Evolutionary conservation across 2,888 invertebrate genomes (phyloP).

Genomic region (Labia minor): DNA sequence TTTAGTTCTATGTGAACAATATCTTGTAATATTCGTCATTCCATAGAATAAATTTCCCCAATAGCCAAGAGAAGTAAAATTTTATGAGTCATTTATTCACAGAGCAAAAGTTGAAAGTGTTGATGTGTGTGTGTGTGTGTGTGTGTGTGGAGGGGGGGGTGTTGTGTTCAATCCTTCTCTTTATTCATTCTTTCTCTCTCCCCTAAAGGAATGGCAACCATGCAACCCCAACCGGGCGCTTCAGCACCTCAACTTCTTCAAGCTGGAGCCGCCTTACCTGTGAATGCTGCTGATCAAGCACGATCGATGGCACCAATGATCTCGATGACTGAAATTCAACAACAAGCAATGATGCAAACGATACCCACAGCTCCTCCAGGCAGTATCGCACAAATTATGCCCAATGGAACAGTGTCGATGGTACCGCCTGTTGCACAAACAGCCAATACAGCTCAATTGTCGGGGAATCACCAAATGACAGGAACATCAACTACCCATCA

Average conservation of each 20-base stretch:
- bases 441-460: conserved; percentile 40
- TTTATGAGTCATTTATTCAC: too few species aligned
- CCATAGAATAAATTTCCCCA: too few species aligned
- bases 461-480: conserved; percentile 32
- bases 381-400: neutral
- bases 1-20: too few species aligned
- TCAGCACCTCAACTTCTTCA: neutral
- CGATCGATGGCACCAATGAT: neutral
- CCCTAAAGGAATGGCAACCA: conserved; percentile 3
- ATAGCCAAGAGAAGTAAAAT: too few species aligned
- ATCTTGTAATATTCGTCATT: too few species aligned
- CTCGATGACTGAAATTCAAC: neutral
- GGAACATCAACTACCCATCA: neutral
- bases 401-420: neutral
- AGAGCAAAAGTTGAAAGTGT: too few species aligned
- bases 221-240: neutral
- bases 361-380: neutral
- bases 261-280: neutral
- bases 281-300: neutral
- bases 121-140: too few species aligned
- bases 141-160: too few species aligned
- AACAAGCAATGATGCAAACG: conserved; percentile 4
- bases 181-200: neutral
- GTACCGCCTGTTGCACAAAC: conserved; percentile 36
- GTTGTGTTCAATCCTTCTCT: too few species aligned